Conservation (phyloP, 2,797 vertebrate genomes). For the Silurus lanzhouensis region DNA sequence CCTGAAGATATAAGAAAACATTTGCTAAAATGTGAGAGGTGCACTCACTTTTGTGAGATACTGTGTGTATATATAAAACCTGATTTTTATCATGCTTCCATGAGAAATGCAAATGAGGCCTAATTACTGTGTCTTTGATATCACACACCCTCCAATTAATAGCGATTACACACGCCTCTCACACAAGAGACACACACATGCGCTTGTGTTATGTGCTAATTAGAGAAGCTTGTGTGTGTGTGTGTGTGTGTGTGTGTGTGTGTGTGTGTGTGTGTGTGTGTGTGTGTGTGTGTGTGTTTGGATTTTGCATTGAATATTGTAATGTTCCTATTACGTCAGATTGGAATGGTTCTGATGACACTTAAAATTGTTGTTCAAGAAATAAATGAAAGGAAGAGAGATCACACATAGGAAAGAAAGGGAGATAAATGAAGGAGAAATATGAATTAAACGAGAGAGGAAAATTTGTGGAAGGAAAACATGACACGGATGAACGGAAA, state of each 20-base stretch:
- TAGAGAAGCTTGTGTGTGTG: too few species aligned
- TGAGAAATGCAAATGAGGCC: constrained; percentile 79
- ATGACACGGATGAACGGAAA: not conserved
- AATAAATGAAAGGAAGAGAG: not conserved
- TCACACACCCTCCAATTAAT: constrained; percentile 86
- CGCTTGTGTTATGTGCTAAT: not conserved
- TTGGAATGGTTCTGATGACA: not conserved
- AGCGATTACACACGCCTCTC: constrained; percentile 80
- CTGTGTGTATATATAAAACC: too few species aligned
- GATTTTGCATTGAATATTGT: not conserved
- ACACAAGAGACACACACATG: not conserved
- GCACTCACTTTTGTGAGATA: too few species aligned
- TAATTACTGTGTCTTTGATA: constrained; percentile 89
- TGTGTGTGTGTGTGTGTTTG: too few species aligned
- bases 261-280: too few species aligned
- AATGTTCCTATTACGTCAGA: not conserved
- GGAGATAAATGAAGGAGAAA: not conserved
- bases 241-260: too few species aligned
- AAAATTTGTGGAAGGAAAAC: not conserved
- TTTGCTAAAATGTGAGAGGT: too few species aligned
- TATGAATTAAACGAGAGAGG: not conserved
- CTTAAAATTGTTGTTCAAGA: not conserved
- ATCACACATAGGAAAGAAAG: not conserved
- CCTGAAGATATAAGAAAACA: too few species aligned
- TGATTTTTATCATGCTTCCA: not conserved